Evolutionary conservation across 2,113 vertebrate species (phyloP).

Genomic region (Hemicordylus capensis): DNA sequence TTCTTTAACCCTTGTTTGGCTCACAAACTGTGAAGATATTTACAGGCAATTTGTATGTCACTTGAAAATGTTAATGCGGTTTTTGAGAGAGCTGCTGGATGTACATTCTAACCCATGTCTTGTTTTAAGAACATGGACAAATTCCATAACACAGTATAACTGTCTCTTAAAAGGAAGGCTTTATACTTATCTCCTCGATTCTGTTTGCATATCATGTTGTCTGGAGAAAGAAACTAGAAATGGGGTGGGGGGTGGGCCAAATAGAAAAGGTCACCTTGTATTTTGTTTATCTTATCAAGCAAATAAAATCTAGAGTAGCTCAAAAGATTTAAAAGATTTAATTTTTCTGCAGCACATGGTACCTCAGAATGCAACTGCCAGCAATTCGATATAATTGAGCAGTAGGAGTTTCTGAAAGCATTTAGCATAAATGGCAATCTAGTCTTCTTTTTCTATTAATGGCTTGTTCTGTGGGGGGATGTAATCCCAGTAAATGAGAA

Average conservation of each 20-base stretch:
- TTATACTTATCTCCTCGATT: not conserved
- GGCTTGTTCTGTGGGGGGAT: not conserved
- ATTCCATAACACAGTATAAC: not conserved
- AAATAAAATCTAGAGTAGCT: not conserved
- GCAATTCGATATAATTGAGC: conserved; percentile 3
- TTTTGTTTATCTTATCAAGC: not conserved
- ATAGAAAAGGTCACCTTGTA: not conserved
- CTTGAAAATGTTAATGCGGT: not conserved
- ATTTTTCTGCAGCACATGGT: not conserved
- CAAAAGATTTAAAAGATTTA: not conserved
- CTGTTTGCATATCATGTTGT: not conserved
- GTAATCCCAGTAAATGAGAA: not conserved
- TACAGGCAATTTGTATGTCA: not conserved
- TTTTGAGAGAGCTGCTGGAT: not conserved
- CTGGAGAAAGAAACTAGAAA: not conserved
- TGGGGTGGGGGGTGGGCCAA: not conserved
- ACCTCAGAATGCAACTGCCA: not conserved
- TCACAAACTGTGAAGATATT: not conserved
- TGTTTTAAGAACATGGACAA: not conserved
- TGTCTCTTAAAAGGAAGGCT: not conserved
- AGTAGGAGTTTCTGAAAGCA: not conserved
- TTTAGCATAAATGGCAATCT: conserved; percentile 5
- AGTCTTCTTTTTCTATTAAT: not conserved
- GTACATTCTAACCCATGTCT: not conserved
- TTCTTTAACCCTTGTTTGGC: not conserved